phyloP scores from a whole-genome alignment of 2,888 invertebrate genomes.

The Cyclophora punctaria region DNA sequence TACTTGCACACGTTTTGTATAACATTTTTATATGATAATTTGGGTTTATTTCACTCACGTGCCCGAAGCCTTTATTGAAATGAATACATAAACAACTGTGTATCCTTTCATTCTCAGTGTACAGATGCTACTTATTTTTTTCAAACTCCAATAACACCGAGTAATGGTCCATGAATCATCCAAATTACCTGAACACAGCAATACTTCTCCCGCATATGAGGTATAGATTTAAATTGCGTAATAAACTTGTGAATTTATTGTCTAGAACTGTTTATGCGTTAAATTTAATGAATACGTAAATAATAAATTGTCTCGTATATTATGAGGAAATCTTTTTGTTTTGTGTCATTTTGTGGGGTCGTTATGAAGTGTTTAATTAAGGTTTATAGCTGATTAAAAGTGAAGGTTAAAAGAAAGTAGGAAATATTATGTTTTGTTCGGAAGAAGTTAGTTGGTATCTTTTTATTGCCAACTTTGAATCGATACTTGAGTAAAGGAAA shows the following conservation, averaged over 20 bases:
- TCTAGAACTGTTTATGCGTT: conserved; percentile 14
- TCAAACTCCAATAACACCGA: conserved; percentile 44
- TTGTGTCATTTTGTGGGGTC: too few species aligned
- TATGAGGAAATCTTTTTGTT: too few species aligned
- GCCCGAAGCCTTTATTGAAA: conserved; percentile 10
- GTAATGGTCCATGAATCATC: conserved; percentile 55
- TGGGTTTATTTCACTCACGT: conserved; percentile 16
- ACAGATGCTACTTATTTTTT: conserved; percentile 25
- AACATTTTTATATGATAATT: too few species aligned
- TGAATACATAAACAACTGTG: conserved; percentile 11
- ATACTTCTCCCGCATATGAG: conserved; percentile 37
- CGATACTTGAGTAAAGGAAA: too few species aligned
- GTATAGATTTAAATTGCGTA: conserved; percentile 40
- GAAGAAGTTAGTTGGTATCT: too few species aligned
- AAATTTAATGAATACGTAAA: neutral
- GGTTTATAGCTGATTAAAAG: too few species aligned
- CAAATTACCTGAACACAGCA: conserved; percentile 50
- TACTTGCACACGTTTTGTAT: too few species aligned
- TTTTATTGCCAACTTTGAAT: too few species aligned
- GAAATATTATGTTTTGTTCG: too few species aligned
- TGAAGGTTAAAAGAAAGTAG: too few species aligned
- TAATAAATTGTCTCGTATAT: too few species aligned
- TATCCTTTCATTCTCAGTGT: conserved; percentile 4
- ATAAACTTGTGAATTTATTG: conserved; percentile 18
- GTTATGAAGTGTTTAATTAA: too few species aligned